Evolutionary conservation across 2,797 vertebrate species (phyloP), one percentile per base, ranked within the genome.

Genomic region (Merluccius polli): DNA sequence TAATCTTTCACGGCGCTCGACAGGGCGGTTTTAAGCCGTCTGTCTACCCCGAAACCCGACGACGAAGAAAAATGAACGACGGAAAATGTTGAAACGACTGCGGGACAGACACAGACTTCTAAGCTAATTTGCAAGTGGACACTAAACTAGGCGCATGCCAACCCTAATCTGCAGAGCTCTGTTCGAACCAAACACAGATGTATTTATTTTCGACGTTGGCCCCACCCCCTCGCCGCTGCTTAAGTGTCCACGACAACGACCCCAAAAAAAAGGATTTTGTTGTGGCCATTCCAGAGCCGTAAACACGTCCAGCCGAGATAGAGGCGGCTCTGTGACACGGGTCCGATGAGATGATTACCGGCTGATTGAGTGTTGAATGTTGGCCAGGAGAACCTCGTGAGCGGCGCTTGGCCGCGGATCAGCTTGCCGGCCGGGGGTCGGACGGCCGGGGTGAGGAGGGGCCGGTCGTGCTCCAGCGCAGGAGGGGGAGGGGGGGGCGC

Each of bases 251-350:
- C 18, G 71, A 72, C 32, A 32, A 70, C 68, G 31, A 69, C 68
- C 15, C 2, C 15, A 31, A 31, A 32, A 18, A 16, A 24, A 32
- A 24, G n/a, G 65, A 10, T 35, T 7, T 6, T 38, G 5, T 27
- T 77, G 75, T 68, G 21, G 73, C 67, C 32, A 12, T 69, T 70
- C 71, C 72, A 4, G 41, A 75, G 80, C 73, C 65, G 85, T 87
- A 87, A 91, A 87, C 84, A 89, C 81, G 69, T 48, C 71, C 36
- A 33, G 75, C 65, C 65, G 73, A 35, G 80, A 87, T 76, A 90
- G 81, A 88, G 74, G 59, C 79, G 24, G 24, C 78, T 78, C 81
- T 85, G 84, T 87, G 76, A 81, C 74, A 78, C 21, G 7, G 71
- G 36, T 77, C 81, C 52, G 77, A 78, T 82, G 79, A 73, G 52